Conservation (phyloP, 2,113 vertebrate species). For the Gavialis gangeticus region DNA sequence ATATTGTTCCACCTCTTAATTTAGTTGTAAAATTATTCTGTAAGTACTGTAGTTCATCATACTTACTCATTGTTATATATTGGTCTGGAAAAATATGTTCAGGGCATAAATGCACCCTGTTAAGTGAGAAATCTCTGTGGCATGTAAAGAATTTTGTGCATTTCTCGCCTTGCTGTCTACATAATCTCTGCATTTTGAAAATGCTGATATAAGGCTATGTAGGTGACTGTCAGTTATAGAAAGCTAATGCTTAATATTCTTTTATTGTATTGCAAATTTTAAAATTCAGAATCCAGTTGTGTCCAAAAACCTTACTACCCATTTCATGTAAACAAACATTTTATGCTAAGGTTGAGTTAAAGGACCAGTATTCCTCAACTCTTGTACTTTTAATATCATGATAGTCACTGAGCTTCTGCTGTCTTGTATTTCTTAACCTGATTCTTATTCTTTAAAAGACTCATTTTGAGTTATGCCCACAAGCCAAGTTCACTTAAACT, state of each 20-base stretch:
- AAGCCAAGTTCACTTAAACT: slow-evolving; percentile 6
- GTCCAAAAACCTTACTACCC: neutral
- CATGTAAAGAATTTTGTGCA: neutral
- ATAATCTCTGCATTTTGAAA: neutral
- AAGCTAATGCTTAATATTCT: neutral
- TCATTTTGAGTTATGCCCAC: neutral
- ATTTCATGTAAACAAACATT: neutral
- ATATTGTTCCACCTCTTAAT: neutral
- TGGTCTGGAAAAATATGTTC: neutral
- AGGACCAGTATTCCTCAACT: neutral
- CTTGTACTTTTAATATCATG: neutral
- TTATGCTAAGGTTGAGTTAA: neutral
- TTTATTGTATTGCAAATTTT: neutral
- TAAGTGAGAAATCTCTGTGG: slow-evolving; percentile 1
- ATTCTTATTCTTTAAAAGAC: neutral
- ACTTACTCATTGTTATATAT: neutral
- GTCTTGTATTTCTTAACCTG: neutral
- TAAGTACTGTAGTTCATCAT: neutral
- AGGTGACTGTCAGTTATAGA: neutral
- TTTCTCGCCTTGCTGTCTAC: neutral
- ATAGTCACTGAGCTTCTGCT: neutral
- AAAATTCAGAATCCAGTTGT: neutral
- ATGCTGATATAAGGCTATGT: neutral
- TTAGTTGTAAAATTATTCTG: neutral
- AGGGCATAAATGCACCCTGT: neutral